A percentile compares a stretch with the other conserved stretches of the same genome.
phyloP scores from a whole-genome alignment of 2,888 invertebrate species.

The Brenthis hecate region DNA sequence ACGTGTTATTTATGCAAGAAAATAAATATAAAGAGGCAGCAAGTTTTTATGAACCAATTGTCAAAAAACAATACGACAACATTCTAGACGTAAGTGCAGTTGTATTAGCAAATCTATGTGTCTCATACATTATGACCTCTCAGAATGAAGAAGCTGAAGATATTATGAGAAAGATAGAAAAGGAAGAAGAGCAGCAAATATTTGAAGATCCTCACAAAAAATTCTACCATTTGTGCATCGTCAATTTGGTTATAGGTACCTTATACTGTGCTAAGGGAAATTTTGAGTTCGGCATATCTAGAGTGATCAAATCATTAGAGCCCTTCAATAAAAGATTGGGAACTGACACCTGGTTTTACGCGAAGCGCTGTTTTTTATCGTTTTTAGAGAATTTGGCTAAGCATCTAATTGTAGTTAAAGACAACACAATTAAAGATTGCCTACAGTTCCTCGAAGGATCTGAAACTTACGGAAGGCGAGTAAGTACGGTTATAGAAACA shows the following conservation, averaged over 20 bases:
- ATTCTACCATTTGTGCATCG: constrained; percentile 97
- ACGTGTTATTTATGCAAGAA: constrained; percentile 99
- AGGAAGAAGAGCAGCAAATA: constrained; percentile 96
- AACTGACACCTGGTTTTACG: constrained; percentile 99
- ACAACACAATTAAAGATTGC: constrained; percentile 93
- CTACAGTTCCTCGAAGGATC: constrained; percentile 94
- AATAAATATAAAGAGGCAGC: constrained; percentile 99
- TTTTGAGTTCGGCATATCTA: constrained; percentile 98
- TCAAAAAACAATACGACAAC: constrained; percentile 96
- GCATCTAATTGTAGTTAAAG: constrained; percentile 93
- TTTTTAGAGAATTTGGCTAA: constrained; percentile 94
- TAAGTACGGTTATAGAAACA: constrained; percentile 91
- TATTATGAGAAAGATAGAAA: constrained; percentile 98
- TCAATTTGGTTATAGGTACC: constrained; percentile 99
- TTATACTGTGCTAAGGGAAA: constrained; percentile 99
- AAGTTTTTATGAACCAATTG: constrained; percentile 98
- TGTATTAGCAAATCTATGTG: constrained; percentile 98
- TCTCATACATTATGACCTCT: constrained; percentile 99
- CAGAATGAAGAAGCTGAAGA: constrained; percentile 99
- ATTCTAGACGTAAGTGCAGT: constrained; percentile 98
- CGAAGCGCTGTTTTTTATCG: constrained; percentile 97
- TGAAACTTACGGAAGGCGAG: constrained; percentile 92
- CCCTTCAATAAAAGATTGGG: constrained; percentile 97
- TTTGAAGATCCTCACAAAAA: constrained; percentile 97
- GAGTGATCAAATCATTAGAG: constrained; percentile 97